Base-by-base conservation (phyloP, 2,888 invertebrate species). In the Rhagium mordax region DNA sequence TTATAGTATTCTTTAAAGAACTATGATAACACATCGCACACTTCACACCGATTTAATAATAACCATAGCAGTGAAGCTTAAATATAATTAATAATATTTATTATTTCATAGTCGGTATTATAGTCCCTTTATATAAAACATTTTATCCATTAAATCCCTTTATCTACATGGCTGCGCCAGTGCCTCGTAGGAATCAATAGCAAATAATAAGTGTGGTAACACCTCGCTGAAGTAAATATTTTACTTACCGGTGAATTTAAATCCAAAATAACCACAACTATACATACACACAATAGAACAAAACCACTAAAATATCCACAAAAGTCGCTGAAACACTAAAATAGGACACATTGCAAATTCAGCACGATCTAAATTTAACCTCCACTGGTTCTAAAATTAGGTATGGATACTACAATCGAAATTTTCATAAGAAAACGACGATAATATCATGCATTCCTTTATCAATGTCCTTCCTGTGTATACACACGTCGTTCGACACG, bases 401-500 rank as follows among this genome's bases (percentile, higher is more conserved):
- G 27, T 24, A n/a, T 51, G 51, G n/a, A n/a, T n/a, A 51, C 16
- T 13, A 20, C 15, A 51, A 27, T 27, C 49, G 29, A 24, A 51
- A 47, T 20, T 27, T 24, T 27, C 55, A 7, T 15, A 57, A 16
- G 21, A 16, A 65, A 51, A 29, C 53, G 15, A 21, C 53, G 53
- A 16, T 29, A 33, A 15, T 13, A 16, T 15, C 15, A 8, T 13
- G 21, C 16, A n/a, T 24, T 8, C n/a, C 15, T 51, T 20, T 51
- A 10, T 51, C 27, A 49, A 49, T 10, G 29, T 15, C 24, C 15
- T 27, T 24, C 24, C 48, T 21, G 27, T 53, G 62, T 53, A 48
- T 49, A 64, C 72, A 48, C 66, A 65, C 72, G 57, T 48, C 49
- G 5, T 74, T 41, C 73, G 29, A 75, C 71, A 74, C 74, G 67